Evolutionary conservation across 2,113 vertebrate genomes (phyloP).

Genomic region (Xenopus borealis): DNA sequence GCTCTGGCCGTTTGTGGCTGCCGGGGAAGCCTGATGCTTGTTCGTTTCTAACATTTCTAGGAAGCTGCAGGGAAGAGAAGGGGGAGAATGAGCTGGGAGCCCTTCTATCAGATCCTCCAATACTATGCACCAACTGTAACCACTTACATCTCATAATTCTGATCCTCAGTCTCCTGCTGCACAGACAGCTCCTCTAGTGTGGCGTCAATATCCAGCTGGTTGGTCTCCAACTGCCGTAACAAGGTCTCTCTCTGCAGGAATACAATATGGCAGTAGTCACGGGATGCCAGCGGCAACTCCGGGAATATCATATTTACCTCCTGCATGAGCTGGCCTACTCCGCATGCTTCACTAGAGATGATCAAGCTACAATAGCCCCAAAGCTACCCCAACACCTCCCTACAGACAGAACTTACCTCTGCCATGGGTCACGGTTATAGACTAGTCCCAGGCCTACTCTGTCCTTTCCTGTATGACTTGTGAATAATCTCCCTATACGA

Average conservation of each 20-base stretch:
- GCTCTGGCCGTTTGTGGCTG: conserved; percentile 81
- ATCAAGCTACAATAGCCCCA: too few species aligned
- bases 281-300: not conserved
- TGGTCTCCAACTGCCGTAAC: conserved; percentile 94
- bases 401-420: too few species aligned
- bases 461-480: too few species aligned
- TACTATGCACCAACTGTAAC: not conserved
- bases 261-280: not conserved
- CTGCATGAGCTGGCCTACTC: too few species aligned
- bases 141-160: conserved; percentile 93
- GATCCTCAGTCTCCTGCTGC: conserved; percentile 96
- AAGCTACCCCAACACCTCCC: too few species aligned
- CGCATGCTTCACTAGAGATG: too few species aligned
- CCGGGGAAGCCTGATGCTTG: conserved; percentile 71
- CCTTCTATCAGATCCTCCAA: too few species aligned
- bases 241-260: conserved; percentile 84
- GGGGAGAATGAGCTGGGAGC: too few species aligned
- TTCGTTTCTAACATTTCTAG: conserved; percentile 88
- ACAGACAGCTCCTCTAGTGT: conserved; percentile 91
- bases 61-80: conserved; percentile 68
- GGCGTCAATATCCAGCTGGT: conserved; percentile 95
- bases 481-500: too few species aligned
- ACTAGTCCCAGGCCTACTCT: too few species aligned
- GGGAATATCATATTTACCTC: too few species aligned
- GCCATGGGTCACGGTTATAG: too few species aligned